These are phyloP conservation scores for Catostylus mosaicus DNA, from an alignment of 30 jellyfish, hydroid and myxozoan species.

Conservation along the genomic window DNA sequence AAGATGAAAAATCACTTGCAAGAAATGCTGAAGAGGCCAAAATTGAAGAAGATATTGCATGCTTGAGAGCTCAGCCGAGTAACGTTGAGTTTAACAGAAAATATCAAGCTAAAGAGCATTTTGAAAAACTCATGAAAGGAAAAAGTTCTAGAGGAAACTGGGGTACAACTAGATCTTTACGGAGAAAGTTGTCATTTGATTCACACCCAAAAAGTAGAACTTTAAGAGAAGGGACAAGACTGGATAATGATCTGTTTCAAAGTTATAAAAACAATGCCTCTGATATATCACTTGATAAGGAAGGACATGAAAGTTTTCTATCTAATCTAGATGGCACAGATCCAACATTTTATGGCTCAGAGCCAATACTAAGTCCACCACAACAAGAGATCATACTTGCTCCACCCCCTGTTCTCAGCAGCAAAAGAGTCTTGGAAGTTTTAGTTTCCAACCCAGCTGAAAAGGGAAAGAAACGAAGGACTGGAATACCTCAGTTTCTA, in stretches of 20 bases:
- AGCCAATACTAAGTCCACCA: neutral
- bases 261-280: conserved; percentile 4
- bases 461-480: conserved; percentile 51
- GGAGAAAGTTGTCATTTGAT: conserved; percentile 90
- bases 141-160: conserved; percentile 12
- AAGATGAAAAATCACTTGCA: conserved; percentile 69
- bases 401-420: conserved; percentile 64
- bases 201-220: conserved; percentile 84
- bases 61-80: conserved; percentile 84
- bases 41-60: conserved; percentile 76
- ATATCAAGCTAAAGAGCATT: conserved; percentile 44
- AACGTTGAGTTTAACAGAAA: conserved; percentile 78
- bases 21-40: conserved; percentile 76
- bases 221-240: conserved; percentile 56
- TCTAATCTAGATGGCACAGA: neutral
- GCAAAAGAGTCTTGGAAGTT: conserved; percentile 45
- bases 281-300: neutral
- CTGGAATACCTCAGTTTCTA: conserved; percentile 77
- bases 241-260: conserved; percentile 14
- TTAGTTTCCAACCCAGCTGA: conserved; percentile 59
- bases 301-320: conserved; percentile 1
- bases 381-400: conserved; percentile 29
- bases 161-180: conserved; percentile 14
- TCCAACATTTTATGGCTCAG: conserved; percentile 33
- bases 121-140: conserved; percentile 51